These are phyloP conservation scores for Calephelis nemesis DNA, from an alignment of 1,140 invertebrate species.

Conservation along the genomic window DNA sequence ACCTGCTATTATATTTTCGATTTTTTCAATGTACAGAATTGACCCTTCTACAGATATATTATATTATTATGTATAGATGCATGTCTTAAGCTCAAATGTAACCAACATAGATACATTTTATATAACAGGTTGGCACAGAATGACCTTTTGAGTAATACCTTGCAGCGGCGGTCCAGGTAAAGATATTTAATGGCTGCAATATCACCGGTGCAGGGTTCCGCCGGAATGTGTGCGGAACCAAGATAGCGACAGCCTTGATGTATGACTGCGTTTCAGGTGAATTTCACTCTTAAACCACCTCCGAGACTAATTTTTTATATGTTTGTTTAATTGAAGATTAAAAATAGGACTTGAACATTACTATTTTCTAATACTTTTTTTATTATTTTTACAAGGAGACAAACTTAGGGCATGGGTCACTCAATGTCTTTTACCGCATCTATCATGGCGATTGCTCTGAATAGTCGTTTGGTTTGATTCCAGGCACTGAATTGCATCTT, in stretches of 20 bases:
- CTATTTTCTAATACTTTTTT: no score
- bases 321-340: not conserved
- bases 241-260: conserved; percentile 22
- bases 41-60: no score
- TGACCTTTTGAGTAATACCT: conserved; percentile 17
- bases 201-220: conserved; percentile 18
- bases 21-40: no score
- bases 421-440: no score
- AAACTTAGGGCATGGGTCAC: no score
- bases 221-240: conserved; percentile 22
- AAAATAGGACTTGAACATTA: not conserved
- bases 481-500: no score
- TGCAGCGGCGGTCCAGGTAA: conserved; percentile 13
- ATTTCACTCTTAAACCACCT: conserved; percentile 12
- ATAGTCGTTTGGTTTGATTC: no score
- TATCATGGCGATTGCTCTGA: no score
- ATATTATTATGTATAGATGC: no score
- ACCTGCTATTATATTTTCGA: no score
- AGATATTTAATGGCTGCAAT: conserved; percentile 19
- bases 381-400: no score
- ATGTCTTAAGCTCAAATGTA: not conserved
- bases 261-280: conserved; percentile 19
- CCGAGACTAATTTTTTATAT: conserved; percentile 4
- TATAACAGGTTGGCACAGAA: not conserved
- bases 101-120: not conserved